Base-by-base conservation (phyloP, 2,888 invertebrate species). In the Eustalomyia histrio region DNA sequence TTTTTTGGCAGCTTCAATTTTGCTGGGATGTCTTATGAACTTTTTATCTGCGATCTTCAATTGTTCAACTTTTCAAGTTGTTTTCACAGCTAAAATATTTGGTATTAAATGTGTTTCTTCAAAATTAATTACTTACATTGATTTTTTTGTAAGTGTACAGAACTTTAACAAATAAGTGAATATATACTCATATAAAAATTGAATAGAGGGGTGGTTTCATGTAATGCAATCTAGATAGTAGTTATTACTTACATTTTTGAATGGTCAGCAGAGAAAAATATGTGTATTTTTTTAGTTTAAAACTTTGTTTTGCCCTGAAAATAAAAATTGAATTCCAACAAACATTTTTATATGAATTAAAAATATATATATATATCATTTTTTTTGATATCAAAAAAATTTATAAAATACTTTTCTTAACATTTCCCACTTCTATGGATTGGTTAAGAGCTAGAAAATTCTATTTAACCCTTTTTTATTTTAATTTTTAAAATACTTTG, bases 391-490 rank as follows among this genome's bases (percentile, higher is more conserved):
- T 47, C 18, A 21, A 47, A 47, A n/a, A 2, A 39, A 29, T 10
- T 47, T 16, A 39, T 68, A 43, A 68, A 58, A 43, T 43, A 43
- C 17, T 43, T 21, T 43, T 58, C 47, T 29, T 12, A 10, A 9
- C 39, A 16, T 43, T 43, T 24, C n/a, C 61, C 53, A 53, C 24
- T 53, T 0, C 29, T 60, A 29, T 21, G 29, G 29, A 29, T 21
- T 21, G 2, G 21, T 21, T 21, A 21, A 21, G 21, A 29, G 3
- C 3, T 29, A 39, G 39, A 64, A 58, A 21, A 55, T 53, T 58
- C 10, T 35, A 21, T 64, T 76, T 73, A 74, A 76, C 79, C 79
- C 76, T 72, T 83, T 76, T 76, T 65, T 60, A 21, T 43, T 68
- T 39, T 39, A 68, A 74, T 76, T 61, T 72, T 75, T 71, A 9